phyloP scores from a whole-genome alignment of 1,140 invertebrate species.

The Caenorhabditis briggsae region DNA sequence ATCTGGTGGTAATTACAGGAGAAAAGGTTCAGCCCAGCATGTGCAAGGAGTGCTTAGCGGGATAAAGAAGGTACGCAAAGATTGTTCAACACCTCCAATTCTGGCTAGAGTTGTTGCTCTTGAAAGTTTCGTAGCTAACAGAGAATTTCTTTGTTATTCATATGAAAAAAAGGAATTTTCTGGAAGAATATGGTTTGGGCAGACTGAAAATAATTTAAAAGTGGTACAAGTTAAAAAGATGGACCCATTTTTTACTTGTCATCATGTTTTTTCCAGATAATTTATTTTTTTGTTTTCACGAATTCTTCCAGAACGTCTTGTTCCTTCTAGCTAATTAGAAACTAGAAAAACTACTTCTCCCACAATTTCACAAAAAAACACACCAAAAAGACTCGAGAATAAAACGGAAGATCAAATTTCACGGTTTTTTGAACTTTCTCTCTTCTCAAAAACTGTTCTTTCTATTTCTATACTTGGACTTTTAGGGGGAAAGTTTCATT shows the following conservation, averaged over 20 bases:
- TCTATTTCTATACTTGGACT: conserved; percentile 6
- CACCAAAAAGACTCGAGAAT: background rate
- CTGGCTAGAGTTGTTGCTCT: background rate
- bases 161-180: no score
- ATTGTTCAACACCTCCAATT: conserved; percentile 52
- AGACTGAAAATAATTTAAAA: no score
- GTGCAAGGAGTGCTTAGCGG: background rate
- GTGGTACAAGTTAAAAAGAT: no score
- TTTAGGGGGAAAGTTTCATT: background rate
- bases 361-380: background rate
- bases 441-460: conserved; percentile 13
- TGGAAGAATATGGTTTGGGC: no score
- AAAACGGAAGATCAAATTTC: conserved; percentile 35
- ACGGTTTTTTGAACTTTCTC: conserved; percentile 29
- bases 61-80: background rate
- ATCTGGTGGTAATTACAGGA: conserved; percentile 43
- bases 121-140: no score
- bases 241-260: no score
- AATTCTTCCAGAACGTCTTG: no score
- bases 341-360: no score
- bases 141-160: no score
- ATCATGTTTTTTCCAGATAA: no score
- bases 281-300: no score
- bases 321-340: no score
- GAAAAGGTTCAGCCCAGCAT: conserved; percentile 6